Base-by-base conservation (phyloP, 2,113 vertebrate species). In the Myotis lucifugus region DNA sequence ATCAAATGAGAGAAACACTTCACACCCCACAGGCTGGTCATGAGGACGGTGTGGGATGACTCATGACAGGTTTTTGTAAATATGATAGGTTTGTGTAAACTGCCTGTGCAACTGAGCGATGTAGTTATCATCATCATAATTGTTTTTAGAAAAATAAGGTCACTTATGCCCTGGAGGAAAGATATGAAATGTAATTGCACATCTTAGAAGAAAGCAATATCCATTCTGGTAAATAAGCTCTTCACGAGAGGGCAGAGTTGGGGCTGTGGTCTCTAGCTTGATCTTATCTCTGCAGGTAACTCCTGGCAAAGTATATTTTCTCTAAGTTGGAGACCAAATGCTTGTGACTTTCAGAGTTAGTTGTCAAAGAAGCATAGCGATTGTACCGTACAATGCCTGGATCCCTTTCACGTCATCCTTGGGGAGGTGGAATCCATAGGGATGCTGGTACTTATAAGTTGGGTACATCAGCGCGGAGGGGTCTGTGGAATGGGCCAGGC, bases 381-480 rank as follows among this genome's bases (percentile, higher is more conserved):
- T 79, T 93, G 1, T 99, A 99, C 93, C 96, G 0, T 98, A 98
- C 17, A 99, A 73, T 6, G 97, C 95, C 97, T 99, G 98, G 78
- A 99, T 99, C 10, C 98, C 98, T 72, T 98, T 98, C 50, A 97
- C 94, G 10, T 99, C 98, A 0, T 98, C 98, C 88, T 96, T 98
- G 50, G 98, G 97, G 5, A 99, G 98, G 19, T 37, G 97, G 93
- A 98, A 98, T 48, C 98, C 96, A 29, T 95, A 97, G 2, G 96
- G 94, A 93, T 97, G 96, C 42, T 97, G 95, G 85, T 98, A 97
- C 96, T 98, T 98, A 88, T 99, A 99, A 42, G 97, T 98, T 19
- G 98, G 98, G 93, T 98, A 98, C 98, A 98, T 99, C 87, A 99
- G 95, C 40, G 98, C 98, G 23, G 98, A 97, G 0, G 98, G 98